A percentile compares a stretch with the other conserved stretches of the same genome.
Conservation (phyloP, 2,113 vertebrate genomes). For the Pseudolaguvia tuberculata region DNA sequence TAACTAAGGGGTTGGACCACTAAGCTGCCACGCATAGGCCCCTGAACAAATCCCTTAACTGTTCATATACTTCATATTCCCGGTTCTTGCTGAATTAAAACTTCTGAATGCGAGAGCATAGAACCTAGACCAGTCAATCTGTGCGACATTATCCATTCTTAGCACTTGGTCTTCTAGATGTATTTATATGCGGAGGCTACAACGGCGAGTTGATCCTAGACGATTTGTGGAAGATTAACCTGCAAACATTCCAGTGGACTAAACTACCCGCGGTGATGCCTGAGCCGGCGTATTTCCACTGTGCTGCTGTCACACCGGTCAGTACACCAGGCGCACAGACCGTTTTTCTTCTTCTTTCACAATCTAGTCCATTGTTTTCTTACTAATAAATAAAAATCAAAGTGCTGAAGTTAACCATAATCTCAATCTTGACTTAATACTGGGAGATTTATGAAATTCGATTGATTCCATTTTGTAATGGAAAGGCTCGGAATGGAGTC, state of each 20-base stretch:
- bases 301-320: constrained; percentile 94
- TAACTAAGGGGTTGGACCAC: too few species aligned
- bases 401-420: not conserved
- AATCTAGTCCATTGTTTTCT: too few species aligned
- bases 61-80: too few species aligned
- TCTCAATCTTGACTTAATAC: not conserved
- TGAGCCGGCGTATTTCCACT: constrained; percentile 96
- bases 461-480: too few species aligned
- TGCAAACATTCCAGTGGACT: constrained; percentile 91
- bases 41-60: too few species aligned
- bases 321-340: constrained; percentile 53
- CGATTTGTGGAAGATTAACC: constrained; percentile 91
- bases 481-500: too few species aligned
- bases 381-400: too few species aligned
- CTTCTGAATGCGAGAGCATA: too few species aligned
- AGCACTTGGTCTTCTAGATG: constrained; percentile 67
- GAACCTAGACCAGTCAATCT: not conserved
- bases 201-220: constrained; percentile 91
- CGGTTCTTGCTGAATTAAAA: too few species aligned
- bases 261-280: constrained; percentile 91
- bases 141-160: not conserved
- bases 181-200: constrained; percentile 94
- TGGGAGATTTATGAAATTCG: too few species aligned
- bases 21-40: too few species aligned
- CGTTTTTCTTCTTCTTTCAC: not conserved